Percentiles rank a stretch among this genome's conserved stretches.
Conservation (phyloP, 2,888 invertebrate species). For the Calliscelio sp. region DNA sequence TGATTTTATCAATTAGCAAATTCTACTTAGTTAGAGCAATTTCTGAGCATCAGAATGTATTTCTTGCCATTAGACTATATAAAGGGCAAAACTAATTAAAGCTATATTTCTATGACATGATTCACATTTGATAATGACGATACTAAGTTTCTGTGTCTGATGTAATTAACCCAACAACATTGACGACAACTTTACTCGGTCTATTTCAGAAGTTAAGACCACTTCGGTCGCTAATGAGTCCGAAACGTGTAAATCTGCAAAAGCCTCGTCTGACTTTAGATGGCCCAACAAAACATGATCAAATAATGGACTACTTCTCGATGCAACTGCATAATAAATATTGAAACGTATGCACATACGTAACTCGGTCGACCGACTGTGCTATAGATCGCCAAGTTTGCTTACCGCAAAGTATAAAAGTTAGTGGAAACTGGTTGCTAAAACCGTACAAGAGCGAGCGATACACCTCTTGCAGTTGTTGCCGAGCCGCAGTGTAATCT, state of each 20-base stretch:
- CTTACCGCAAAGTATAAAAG: constrained; percentile 58
- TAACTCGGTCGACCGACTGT: constrained; percentile 49
- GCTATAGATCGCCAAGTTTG: constrained; percentile 58
- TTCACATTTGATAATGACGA: too few relatives aligned
- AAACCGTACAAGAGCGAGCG: constrained; percentile 68
- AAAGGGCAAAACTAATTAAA: too few relatives aligned
- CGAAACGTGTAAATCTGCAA: not conserved
- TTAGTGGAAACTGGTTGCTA: constrained; percentile 58
- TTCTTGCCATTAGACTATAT: too few relatives aligned
- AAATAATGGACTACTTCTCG: constrained; percentile 12
- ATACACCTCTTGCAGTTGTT: constrained; percentile 48
- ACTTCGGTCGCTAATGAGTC: not conserved
- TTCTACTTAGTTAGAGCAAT: too few relatives aligned
- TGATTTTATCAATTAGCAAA: too few relatives aligned
- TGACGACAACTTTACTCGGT: too few relatives aligned
- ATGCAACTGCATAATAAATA: constrained; percentile 30
- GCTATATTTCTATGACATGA: too few relatives aligned
- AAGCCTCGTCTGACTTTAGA: not conserved
- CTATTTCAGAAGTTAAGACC: too few relatives aligned
- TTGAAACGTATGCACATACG: constrained; percentile 31
- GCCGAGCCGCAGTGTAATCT: constrained; percentile 62
- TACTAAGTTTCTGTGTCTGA: too few relatives aligned
- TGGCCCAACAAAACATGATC: not conserved
- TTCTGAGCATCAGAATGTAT: too few relatives aligned
- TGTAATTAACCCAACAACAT: too few relatives aligned